Base-by-base conservation (phyloP, 2,113 vertebrate species). In the Mellivora capensis region DNA sequence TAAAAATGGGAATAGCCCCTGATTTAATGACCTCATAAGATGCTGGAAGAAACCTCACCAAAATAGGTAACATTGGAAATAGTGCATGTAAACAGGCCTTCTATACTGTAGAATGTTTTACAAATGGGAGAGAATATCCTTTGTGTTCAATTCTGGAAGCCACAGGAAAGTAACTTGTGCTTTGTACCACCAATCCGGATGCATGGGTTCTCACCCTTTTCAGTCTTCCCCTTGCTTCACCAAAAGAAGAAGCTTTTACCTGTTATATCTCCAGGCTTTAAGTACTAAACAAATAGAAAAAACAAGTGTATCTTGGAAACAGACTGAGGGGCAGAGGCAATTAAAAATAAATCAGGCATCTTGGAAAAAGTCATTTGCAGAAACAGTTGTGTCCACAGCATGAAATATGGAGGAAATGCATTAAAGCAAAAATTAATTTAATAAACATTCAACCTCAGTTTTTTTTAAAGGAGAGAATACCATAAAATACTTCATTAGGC, bases 331-430 rank as follows among this genome's bases (percentile, higher is more conserved):
- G 95, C 97, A 97, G 90, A 98, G 96, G 95, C 98, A 98, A 98
- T 98, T 98, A 98, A 98, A 98, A 98, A 97, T 98, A 98, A 98
- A 98, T 97, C 97, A 96, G 84, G 76, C 76, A 76, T 97, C 96
- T 97, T 94, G 88, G 98, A 98, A 96, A 98, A 98, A 97, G 98
- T 98, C 98, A 98, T 98, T 98, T 95, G 97, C 81, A 64, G 93
- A 97, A 97, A 98, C 89, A 97, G 97, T 97, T 98, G 95, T 96
- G 97, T 98, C 98, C 3, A 17, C 96, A 98, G 98, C 97, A 94
- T 98, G 98, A 98, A 97, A 98, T 91, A 10, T 1, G 91, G 80
- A 96, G 91, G 91, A 97, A 98, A 97, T 98, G 98, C 98, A 97
- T 98, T 98, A 97, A 98, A 98, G 97, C 85, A 97, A 98, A 98